Evolutionary conservation across 2,113 vertebrate species (phyloP).

Genomic region (Cyprinodon variegatus): DNA sequence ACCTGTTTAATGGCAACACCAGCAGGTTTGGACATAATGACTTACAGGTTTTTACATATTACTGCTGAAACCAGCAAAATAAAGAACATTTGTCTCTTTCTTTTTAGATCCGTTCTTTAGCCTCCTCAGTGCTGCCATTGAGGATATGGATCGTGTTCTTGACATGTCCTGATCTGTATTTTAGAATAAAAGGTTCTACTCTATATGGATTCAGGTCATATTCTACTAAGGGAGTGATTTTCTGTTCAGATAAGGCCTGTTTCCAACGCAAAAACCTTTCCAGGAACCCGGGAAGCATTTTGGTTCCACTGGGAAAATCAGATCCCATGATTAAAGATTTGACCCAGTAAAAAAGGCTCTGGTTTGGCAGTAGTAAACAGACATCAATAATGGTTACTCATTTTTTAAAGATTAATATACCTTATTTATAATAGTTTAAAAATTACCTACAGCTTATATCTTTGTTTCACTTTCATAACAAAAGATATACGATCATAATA

Average conservation of each 20-base stretch:
- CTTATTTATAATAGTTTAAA: too few species aligned
- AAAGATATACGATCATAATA: too few species aligned
- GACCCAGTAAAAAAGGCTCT: too few species aligned
- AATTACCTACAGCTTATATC: too few species aligned
- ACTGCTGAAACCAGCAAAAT: not conserved
- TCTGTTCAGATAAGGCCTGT: not conserved
- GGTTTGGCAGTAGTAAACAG: too few species aligned
- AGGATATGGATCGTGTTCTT: not conserved
- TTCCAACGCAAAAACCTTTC: not conserved
- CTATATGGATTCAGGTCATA: not conserved
- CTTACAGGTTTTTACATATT: conserved; percentile 5
- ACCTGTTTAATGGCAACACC: conserved; percentile 48
- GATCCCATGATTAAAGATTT: too few species aligned
- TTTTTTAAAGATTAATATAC: too few species aligned
- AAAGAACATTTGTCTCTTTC: not conserved
- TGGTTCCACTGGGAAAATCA: not conserved
- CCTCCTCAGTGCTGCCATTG: not conserved
- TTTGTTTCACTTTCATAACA: too few species aligned
- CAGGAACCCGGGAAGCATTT: not conserved
- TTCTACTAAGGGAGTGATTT: not conserved
- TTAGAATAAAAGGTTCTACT: not conserved
- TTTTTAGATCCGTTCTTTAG: not conserved
- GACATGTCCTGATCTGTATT: not conserved
- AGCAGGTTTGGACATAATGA: conserved; percentile 47
- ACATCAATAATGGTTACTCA: too few species aligned